These are phyloP conservation scores for Amblyornis subalaris DNA, from an alignment of 2,113 vertebrate species.

Conservation along the genomic window DNA sequence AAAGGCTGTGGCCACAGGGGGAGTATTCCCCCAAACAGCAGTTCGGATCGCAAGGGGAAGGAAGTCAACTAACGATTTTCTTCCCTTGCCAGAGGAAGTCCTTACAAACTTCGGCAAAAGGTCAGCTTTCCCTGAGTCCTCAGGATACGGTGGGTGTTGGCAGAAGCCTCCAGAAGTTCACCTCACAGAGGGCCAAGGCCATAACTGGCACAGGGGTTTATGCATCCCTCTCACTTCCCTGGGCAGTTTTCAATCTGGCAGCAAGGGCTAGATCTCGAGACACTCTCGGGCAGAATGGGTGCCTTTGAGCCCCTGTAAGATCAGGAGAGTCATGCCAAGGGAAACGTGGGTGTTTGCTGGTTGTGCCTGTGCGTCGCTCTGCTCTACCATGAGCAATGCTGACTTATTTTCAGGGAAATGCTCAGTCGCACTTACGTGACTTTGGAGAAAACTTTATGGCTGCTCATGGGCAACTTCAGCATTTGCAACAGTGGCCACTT, in stretches of 20 bases:
- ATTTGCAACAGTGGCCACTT: rapidly evolving
- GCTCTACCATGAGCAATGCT: neutral
- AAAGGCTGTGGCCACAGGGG: neutral
- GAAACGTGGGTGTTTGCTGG: neutral
- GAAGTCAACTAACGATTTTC: neutral
- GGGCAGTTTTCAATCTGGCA: neutral
- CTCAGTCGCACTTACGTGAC: rapidly evolving
- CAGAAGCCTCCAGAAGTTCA: rapidly evolving
- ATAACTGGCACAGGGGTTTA: neutral
- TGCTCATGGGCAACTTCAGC: neutral
- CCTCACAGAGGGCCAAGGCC: neutral
- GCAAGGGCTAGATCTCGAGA: neutral
- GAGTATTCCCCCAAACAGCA: neutral
- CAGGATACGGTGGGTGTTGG: no score
- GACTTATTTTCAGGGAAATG: neutral
- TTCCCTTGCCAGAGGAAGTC: neutral
- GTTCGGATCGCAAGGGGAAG: neutral
- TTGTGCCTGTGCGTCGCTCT: neutral
- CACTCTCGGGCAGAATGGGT: neutral
- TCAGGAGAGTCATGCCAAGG: neutral
- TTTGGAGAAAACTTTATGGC: neutral
- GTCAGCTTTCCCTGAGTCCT: neutral
- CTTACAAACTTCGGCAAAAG: neutral
- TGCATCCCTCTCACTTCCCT: neutral
- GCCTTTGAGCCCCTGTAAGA: neutral